phyloP scores from a whole-genome alignment of 2,113 vertebrate genomes.

The Hippolais icterina region DNA sequence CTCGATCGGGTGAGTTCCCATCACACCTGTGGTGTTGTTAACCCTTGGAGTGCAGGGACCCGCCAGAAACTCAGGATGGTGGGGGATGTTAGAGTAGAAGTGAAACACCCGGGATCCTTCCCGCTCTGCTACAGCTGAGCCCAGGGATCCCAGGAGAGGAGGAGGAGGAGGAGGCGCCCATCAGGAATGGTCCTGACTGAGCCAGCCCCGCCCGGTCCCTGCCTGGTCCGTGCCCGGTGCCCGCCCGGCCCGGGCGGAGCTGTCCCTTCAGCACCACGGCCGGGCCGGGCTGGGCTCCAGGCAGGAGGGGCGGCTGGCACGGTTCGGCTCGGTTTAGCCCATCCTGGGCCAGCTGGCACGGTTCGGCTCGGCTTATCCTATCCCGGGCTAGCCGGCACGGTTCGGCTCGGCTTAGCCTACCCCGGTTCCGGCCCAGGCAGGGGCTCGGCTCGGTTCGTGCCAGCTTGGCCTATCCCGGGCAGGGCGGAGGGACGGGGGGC shows the following conservation, averaged over 20 bases:
- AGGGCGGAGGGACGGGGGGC: not conserved
- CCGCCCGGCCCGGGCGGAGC: not conserved
- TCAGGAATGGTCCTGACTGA: fast-evolving
- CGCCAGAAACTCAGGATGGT: too few relatives aligned
- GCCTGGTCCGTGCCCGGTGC: fast-evolving
- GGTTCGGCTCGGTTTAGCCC: not conserved
- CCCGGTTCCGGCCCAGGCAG: not conserved
- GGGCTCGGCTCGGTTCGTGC: not conserved
- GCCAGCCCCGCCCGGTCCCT: not conserved
- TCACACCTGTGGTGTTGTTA: not conserved
- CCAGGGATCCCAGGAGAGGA: not conserved
- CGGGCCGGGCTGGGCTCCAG: not conserved
- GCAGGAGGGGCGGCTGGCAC: not conserved
- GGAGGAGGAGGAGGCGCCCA: not conserved
- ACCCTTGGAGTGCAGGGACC: not conserved
- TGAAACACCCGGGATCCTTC: not conserved
- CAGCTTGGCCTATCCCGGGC: not conserved
- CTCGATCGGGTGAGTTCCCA: not conserved
- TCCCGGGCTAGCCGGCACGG: not conserved
- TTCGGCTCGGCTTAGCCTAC: not conserved
- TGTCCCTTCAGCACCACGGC: conserved; percentile 32
- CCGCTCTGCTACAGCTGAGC: not conserved
- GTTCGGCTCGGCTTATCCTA: not conserved
- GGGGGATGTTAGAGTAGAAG: not conserved
- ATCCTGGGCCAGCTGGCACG: not conserved